phyloP scores from a whole-genome alignment of 2,113 vertebrate species.

The Syngnathus floridae region DNA sequence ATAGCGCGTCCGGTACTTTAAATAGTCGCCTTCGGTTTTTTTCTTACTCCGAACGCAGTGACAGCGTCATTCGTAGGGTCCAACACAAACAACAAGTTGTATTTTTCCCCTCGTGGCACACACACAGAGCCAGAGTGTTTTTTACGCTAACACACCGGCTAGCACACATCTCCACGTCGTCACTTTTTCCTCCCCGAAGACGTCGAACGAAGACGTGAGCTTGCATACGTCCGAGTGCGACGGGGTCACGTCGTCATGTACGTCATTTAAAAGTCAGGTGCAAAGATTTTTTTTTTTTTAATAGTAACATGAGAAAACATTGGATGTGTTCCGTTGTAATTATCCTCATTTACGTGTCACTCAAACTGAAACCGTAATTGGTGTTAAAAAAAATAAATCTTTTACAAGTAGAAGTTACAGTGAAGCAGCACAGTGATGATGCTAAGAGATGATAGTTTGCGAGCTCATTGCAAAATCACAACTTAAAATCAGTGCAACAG shows the following conservation, averaged over 20 bases:
- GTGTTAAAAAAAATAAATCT: not conserved
- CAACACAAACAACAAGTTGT: constrained; percentile 56
- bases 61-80: constrained; percentile 35
- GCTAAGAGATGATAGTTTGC: not conserved
- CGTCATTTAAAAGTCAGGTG: constrained; percentile 9
- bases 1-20: constrained; percentile 37
- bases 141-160: constrained; percentile 32
- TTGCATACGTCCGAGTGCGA: constrained; percentile 47
- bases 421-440: not conserved
- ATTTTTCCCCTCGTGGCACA: constrained; percentile 47
- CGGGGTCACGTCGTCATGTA: constrained; percentile 34
- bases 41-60: constrained; percentile 26
- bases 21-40: constrained; percentile 46
- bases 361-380: constrained; percentile 1
- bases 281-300: not conserved
- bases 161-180: constrained; percentile 31
- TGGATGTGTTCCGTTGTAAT: constrained; percentile 6
- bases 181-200: constrained; percentile 52
- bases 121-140: constrained; percentile 27
- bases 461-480: not conserved
- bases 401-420: not conserved
- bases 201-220: constrained; percentile 50
- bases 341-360: constrained; percentile 3
- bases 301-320: not conserved
- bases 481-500: not conserved